These are phyloP conservation scores for Hoplodrina ambigua DNA, from an alignment of 2,888 invertebrate genomes.

Conservation along the genomic window DNA sequence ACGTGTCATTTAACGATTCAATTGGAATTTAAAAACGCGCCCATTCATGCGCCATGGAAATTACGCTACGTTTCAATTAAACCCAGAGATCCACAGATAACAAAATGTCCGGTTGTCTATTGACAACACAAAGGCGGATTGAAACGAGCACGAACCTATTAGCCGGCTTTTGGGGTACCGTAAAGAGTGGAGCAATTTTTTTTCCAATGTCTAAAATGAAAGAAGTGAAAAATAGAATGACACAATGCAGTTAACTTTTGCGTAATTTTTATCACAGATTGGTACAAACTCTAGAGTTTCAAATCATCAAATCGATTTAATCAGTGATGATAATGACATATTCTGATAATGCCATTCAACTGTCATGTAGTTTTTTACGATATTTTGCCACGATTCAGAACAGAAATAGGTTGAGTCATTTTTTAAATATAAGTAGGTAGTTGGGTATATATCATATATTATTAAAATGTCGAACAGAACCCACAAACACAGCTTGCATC, in stretches of 20 bases:
- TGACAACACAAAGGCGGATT: constrained; percentile 75
- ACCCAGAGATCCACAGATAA: constrained; percentile 79
- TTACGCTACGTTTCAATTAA: constrained; percentile 82
- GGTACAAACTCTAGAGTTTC: too few species aligned
- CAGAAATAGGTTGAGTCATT: too few species aligned
- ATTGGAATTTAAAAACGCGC: constrained; percentile 68
- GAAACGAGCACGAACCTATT: constrained; percentile 33
- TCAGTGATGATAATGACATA: background rate
- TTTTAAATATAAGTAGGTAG: too few species aligned
- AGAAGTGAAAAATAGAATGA: too few species aligned
- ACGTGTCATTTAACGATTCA: constrained; percentile 79
- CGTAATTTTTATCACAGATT: too few species aligned
- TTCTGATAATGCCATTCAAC: background rate
- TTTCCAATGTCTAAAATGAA: background rate
- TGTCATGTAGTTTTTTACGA: background rate
- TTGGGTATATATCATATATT: background rate
- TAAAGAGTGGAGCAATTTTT: background rate
- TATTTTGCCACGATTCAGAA: too few species aligned
- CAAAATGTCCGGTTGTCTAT: constrained; percentile 82
- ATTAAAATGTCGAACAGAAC: constrained; percentile 42
- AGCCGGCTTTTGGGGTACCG: constrained; percentile 58
- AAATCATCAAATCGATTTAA: background rate
- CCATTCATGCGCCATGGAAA: constrained; percentile 64
- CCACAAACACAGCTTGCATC: constrained; percentile 50
- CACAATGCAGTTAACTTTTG: too few species aligned